These are phyloP conservation scores for Maconellicoccus hirsutus DNA, from an alignment of 1,140 invertebrate species.

Conservation along the genomic window DNA sequence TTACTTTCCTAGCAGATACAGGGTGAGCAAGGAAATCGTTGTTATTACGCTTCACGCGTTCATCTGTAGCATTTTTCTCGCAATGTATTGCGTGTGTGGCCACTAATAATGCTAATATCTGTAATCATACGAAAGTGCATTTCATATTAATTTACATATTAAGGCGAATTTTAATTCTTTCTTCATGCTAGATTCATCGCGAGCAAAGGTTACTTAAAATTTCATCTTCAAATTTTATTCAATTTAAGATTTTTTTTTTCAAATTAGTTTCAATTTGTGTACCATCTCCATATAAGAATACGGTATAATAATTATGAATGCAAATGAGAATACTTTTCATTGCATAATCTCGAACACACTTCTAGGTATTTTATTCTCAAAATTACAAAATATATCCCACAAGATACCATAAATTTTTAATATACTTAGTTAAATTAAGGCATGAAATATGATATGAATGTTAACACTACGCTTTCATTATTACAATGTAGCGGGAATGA, in stretches of 20 bases:
- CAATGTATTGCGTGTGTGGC: background rate
- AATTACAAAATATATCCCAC: background rate
- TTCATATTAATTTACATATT: too few species aligned
- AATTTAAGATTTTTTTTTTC: too few species aligned
- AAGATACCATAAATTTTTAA: background rate
- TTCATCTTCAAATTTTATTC: too few species aligned
- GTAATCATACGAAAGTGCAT: background rate
- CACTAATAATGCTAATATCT: background rate
- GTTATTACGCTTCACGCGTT: conserved; percentile 2
- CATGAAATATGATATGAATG: background rate
- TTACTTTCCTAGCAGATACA: background rate
- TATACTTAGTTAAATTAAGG: background rate
- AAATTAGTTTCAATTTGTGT: too few species aligned
- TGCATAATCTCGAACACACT: too few species aligned
- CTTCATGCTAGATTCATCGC: too few species aligned
- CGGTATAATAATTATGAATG: too few species aligned
- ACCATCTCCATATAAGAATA: too few species aligned
- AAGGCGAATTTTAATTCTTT: too few species aligned
- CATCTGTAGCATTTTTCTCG: background rate
- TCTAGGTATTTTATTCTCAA: too few species aligned
- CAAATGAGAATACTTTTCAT: too few species aligned
- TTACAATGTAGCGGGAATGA: background rate
- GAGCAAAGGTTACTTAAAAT: too few species aligned
- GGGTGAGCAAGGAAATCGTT: background rate
- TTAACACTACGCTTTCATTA: background rate